Base-by-base conservation (phyloP, 2,797 vertebrate genomes). In the Agapornis canus region DNA sequence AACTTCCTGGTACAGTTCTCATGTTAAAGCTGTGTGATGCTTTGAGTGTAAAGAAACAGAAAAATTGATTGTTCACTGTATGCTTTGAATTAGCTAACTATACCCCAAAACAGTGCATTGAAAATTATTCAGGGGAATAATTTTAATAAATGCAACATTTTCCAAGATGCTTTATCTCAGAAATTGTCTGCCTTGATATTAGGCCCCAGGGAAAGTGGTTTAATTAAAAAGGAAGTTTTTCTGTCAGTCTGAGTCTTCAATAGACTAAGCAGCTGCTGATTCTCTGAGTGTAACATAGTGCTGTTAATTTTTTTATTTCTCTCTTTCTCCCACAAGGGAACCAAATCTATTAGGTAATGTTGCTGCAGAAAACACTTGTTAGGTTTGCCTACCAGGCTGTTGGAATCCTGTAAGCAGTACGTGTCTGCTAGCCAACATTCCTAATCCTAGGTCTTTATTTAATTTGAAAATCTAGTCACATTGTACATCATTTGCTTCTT, bases 171-270 rank as follows among this genome's bases (percentile, higher is more conserved):
- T 75, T 73, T 83, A 69, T 95, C 54, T 89, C 69, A 43, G 63
- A 95, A 94, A 86, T 94, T 89, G 42, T 94, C 91, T 95, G 64
- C 42, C 56, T 92, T 90, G 88, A 91, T 90, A 82, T 5, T 84
- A 39, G 52, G 16, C 92, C 70, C 27, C 31, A 32, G 91, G 83
- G 86, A 89, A 92, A 73, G n/a, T 29, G 11, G 26, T 77, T 95
- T 94, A 94, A 94, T 97, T 97, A 95, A 95, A 97, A 95, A 96
- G 65, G 82, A 90, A 92, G 29, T 39, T 89, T 95, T 94, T 91
- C 51, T 92, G 70, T 82, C 82, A 92, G 52, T 91, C 89, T 91
- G 63, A 86, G 63, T 79, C 49, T 51, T 92, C 66, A 76, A 14
- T 45, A 92, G 90, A 77, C 70, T 73, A 82, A 94, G 90, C 54